phyloP scores from a whole-genome alignment of 2,113 vertebrate genomes.

The Campylomormyrus numenius region DNA sequence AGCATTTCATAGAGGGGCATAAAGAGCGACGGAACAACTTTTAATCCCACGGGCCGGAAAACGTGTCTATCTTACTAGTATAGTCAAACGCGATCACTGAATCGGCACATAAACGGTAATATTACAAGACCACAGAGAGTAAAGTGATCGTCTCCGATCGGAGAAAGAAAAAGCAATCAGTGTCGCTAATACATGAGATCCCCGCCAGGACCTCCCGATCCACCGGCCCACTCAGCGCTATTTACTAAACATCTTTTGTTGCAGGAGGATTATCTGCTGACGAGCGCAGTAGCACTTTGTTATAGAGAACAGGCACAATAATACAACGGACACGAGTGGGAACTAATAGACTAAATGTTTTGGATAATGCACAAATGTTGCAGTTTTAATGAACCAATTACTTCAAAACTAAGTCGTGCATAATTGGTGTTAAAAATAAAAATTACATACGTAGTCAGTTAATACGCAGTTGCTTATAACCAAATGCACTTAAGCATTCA shows the following conservation, averaged over 20 bases:
- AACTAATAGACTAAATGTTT: slow-evolving; percentile 2
- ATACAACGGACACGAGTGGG: slow-evolving; percentile 20
- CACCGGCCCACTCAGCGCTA: slow-evolving; percentile 49
- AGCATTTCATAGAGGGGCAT: slow-evolving; percentile 2
- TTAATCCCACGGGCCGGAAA: slow-evolving; percentile 12
- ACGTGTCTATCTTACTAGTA: background rate
- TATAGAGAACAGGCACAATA: slow-evolving; percentile 38
- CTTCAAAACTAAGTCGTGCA: background rate
- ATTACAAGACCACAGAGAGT: background rate
- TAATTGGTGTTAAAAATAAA: background rate
- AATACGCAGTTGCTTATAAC: background rate
- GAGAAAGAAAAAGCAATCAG: slow-evolving; percentile 21
- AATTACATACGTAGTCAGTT: background rate
- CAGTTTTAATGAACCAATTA: background rate
- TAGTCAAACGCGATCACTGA: background rate
- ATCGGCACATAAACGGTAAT: slow-evolving; percentile 14
- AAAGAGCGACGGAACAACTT: slow-evolving; percentile 33
- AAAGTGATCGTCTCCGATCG: background rate
- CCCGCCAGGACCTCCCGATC: slow-evolving; percentile 31
- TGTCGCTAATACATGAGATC: slow-evolving; percentile 6
- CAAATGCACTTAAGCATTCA: background rate
- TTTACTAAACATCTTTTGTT: slow-evolving; percentile 63
- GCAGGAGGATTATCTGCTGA: slow-evolving; percentile 57
- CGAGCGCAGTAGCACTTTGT: slow-evolving; percentile 47
- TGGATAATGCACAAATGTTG: slow-evolving; percentile 3